Percentiles rank a stretch among this genome's conserved stretches.
Conservation (phyloP, 2,888 invertebrate species). For the Mayetiola destructor region DNA sequence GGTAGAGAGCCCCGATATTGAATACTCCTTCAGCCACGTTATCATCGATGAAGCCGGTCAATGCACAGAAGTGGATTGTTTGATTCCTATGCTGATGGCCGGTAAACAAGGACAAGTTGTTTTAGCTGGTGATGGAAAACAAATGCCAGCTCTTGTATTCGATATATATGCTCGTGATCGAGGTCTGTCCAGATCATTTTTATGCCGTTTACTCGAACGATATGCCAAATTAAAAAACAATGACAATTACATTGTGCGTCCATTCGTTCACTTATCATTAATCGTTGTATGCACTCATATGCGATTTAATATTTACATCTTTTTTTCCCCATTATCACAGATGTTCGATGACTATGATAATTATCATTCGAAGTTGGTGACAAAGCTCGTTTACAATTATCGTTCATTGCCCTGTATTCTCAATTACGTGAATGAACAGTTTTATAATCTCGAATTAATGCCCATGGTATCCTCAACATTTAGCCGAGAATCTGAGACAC, state of each 20-base stretch:
- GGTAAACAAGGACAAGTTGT: conserved; percentile 50
- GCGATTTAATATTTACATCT: no score
- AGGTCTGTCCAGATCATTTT: conserved; percentile 57
- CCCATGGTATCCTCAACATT: no score
- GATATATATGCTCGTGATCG: conserved; percentile 47
- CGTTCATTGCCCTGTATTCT: conserved; percentile 68
- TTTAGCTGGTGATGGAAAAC: conserved; percentile 78
- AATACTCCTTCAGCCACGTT: conserved; percentile 78
- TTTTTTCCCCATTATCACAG: no score
- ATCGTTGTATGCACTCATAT: no score
- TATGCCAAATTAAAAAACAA: conserved; percentile 35
- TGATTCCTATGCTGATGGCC: conserved; percentile 60
- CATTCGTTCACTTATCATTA: no score
- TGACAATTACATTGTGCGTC: background rate
- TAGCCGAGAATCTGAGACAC: no score
- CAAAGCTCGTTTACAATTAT: conserved; percentile 78
- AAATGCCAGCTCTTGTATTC: conserved; percentile 69
- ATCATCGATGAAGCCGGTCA: conserved; percentile 93
- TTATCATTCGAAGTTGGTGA: conserved; percentile 64
- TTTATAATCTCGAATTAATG: conserved; percentile 70
- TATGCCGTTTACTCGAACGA: conserved; percentile 49
- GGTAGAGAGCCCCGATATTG: conserved; percentile 50
- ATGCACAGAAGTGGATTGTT: conserved; percentile 76
- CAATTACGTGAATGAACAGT: conserved; percentile 59
- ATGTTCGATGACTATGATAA: no score